These are phyloP conservation scores for Pavo muticus DNA, from an alignment of 2,113 vertebrate genomes.

Conservation along the genomic window DNA sequence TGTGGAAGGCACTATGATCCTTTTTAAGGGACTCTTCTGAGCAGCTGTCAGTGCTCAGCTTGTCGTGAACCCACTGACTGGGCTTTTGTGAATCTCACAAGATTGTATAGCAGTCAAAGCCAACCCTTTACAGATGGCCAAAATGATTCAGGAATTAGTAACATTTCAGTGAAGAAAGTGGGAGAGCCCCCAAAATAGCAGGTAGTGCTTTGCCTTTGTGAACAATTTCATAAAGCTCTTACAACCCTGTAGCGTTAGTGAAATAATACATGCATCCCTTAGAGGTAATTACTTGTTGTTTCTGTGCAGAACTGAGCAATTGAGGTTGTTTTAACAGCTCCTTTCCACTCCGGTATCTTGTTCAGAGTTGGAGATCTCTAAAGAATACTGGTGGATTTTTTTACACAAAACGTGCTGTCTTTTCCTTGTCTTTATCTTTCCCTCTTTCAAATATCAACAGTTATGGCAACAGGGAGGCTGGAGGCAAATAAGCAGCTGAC, in stretches of 20 bases:
- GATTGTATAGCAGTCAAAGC: not conserved
- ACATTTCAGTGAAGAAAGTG: not conserved
- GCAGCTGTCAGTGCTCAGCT: not conserved
- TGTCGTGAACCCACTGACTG: not conserved
- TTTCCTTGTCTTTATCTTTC: not conserved
- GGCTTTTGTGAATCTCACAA: not conserved
- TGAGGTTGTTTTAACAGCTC: not conserved
- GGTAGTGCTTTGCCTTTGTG: not conserved
- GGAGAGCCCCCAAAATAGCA: not conserved
- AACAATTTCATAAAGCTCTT: not conserved
- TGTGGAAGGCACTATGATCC: not conserved
- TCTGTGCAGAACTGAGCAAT: not conserved
- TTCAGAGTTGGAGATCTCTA: not conserved
- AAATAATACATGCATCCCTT: not conserved
- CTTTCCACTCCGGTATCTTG: not conserved
- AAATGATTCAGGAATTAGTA: not conserved
- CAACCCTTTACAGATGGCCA: not conserved
- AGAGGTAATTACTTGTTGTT: not conserved
- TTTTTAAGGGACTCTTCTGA: not conserved
- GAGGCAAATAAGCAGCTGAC: not conserved
- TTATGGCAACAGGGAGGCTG: not conserved
- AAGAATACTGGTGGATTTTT: not conserved
- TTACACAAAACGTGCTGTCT: not conserved
- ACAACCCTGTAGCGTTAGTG: not conserved
- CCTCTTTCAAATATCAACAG: constrained; percentile 10